phyloP scores from a whole-genome alignment of 2,888 invertebrate genomes.

The Hololepta plana region DNA sequence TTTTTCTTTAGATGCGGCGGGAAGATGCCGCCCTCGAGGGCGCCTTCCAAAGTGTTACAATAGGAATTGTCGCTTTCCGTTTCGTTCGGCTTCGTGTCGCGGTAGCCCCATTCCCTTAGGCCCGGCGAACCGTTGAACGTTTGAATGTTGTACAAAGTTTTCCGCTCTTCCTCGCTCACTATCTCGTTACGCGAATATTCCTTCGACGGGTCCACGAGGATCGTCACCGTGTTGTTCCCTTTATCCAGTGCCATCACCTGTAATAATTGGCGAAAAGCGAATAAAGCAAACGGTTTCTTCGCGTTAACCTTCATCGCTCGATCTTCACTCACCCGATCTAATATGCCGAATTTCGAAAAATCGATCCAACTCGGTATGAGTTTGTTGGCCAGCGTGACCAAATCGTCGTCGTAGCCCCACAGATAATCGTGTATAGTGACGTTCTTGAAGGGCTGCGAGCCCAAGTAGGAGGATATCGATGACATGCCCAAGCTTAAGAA shows the following conservation, averaged over 20 bases:
- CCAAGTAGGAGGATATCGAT: conserved; percentile 34
- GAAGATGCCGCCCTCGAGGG: conserved; percentile 57
- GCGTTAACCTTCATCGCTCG: conserved; percentile 1
- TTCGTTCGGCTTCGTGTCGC: conserved; percentile 14
- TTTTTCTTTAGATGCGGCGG: conserved; percentile 38
- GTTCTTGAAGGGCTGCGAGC: conserved; percentile 42
- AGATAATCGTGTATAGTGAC: conserved; percentile 50
- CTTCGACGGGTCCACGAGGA: conserved; percentile 23
- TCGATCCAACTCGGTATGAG: conserved; percentile 61
- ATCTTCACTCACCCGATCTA: conserved; percentile 51
- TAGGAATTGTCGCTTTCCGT: conserved; percentile 26
- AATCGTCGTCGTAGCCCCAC: conserved; percentile 66
- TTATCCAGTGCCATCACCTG: conserved; percentile 42
- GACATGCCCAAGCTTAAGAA: conserved; percentile 41
- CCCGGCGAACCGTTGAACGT: conserved; percentile 47
- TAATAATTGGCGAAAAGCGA: conserved; percentile 11
- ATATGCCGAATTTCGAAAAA: conserved; percentile 60
- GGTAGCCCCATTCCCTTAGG: conserved; percentile 49
- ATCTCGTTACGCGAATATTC: conserved; percentile 12
- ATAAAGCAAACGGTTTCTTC: conserved; percentile 4
- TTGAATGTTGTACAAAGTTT: conserved; percentile 34
- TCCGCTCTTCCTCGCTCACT: conserved; percentile 16
- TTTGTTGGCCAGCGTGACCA: conserved; percentile 49
- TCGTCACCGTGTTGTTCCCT: conserved; percentile 36
- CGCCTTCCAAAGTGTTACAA: conserved; percentile 50